Conservation (phyloP, 2,888 invertebrate species). For the Rhingia campestris region DNA sequence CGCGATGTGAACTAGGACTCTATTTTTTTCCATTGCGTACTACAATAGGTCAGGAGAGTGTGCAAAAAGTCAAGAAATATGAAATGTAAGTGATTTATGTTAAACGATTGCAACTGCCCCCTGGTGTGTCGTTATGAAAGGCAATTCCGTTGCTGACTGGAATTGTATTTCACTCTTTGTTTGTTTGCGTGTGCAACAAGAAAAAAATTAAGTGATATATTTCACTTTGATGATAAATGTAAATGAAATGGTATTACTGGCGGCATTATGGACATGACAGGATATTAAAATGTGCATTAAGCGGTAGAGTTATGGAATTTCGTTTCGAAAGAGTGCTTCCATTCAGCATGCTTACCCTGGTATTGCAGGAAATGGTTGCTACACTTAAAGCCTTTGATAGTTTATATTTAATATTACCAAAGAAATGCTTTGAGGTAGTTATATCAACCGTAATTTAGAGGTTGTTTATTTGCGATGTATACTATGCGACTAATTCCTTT, state of each 20-base stretch:
- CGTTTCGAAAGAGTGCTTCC: not conserved
- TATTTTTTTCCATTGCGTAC: constrained; percentile 1
- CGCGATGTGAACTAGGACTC: constrained; percentile 40
- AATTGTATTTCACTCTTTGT: constrained; percentile 9
- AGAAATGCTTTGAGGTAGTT: not conserved
- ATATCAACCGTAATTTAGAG: too few species aligned
- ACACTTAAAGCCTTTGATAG: not conserved
- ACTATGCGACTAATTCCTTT: too few species aligned
- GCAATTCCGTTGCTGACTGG: constrained; percentile 36
- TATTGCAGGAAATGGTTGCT: too few species aligned
- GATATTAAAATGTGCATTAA: constrained; percentile 25
- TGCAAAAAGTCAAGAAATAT: constrained; percentile 11
- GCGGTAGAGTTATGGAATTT: not conserved
- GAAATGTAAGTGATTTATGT: constrained; percentile 60
- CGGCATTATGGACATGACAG: constrained; percentile 20
- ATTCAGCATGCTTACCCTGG: too few species aligned
- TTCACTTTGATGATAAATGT: constrained; percentile 1
- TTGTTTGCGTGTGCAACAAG: not conserved
- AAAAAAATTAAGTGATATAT: constrained; percentile 19
- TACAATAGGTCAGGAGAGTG: constrained; percentile 15
- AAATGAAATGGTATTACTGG: constrained; percentile 4
- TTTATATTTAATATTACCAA: not conserved
- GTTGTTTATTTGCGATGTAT: too few species aligned
- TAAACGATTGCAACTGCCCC: constrained; percentile 41
- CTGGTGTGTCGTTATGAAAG: constrained; percentile 21